A percentile compares a stretch with the other conserved stretches of the same genome.
These are phyloP conservation scores for Seira musarum DNA, from an alignment of 2,888 invertebrate species.

Conservation along the genomic window DNA sequence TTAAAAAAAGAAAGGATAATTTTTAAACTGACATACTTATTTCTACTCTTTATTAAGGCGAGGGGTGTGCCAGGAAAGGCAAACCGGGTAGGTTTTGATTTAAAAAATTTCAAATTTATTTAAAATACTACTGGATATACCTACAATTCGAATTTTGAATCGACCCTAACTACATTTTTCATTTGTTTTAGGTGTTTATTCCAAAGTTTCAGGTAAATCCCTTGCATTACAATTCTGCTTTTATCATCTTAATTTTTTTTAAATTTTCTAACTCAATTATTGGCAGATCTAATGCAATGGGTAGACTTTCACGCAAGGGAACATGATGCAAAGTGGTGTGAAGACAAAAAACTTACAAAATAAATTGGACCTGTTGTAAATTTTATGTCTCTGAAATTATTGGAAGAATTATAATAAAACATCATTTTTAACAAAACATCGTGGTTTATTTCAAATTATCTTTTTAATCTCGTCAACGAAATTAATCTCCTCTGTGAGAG, in stretches of 20 bases:
- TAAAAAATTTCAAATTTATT: too few relatives aligned
- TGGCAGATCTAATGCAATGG: slow-evolving; percentile 57
- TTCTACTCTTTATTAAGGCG: slow-evolving; percentile 30
- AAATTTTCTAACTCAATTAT: neutral
- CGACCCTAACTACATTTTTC: neutral
- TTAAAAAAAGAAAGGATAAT: neutral
- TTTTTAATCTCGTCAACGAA: too few relatives aligned
- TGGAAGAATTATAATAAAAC: too few relatives aligned
- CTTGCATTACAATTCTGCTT: neutral
- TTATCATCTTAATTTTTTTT: neutral
- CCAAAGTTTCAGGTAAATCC: slow-evolving; percentile 63
- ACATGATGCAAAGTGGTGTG: slow-evolving; percentile 48
- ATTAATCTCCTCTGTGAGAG: too few relatives aligned
- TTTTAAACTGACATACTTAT: neutral
- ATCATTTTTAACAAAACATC: too few relatives aligned
- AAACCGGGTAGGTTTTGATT: slow-evolving; percentile 47
- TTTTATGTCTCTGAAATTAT: too few relatives aligned
- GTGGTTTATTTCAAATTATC: too few relatives aligned
- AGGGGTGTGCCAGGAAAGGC: slow-evolving; percentile 62
- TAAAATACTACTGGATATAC: too few relatives aligned
- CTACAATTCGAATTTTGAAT: too few relatives aligned
- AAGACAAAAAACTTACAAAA: slow-evolving; percentile 22
- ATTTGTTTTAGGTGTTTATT: slow-evolving; percentile 53
- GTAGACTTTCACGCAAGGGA: slow-evolving; percentile 52
- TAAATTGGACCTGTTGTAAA: too few relatives aligned